phyloP scores from a whole-genome alignment of 2,113 vertebrate genomes.

The Pygoscelis adeliae region DNA sequence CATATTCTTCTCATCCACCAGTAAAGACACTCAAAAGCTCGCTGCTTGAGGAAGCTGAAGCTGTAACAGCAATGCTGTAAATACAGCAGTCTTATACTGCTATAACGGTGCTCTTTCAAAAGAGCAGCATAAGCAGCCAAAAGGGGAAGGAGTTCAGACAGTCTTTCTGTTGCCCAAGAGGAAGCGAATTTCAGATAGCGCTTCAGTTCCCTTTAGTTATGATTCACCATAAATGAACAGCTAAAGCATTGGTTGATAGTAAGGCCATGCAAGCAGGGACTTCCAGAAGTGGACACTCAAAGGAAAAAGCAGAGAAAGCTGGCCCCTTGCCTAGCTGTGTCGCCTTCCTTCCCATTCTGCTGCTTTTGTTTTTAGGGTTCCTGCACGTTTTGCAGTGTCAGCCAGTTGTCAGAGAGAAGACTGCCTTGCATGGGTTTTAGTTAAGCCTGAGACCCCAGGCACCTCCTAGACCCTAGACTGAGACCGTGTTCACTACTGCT shows the following conservation, averaged over 20 bases:
- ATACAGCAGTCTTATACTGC: neutral
- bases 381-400: slow-evolving; percentile 26
- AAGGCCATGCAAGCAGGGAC: neutral
- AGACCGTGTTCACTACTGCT: neutral
- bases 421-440: neutral
- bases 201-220: neutral
- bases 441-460: neutral
- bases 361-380: slow-evolving; percentile 53
- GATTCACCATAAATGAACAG: slow-evolving; percentile 20
- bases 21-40: neutral
- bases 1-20: neutral
- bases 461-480: neutral
- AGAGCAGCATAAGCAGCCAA: neutral
- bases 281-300: slow-evolving; percentile 21
- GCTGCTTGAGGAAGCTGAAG: neutral
- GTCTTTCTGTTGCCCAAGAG: slow-evolving; percentile 18
- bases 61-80: neutral
- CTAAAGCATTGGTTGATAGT: neutral
- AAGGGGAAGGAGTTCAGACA: slow-evolving; percentile 29
- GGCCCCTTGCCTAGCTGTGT: slow-evolving; percentile 19
- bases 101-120: slow-evolving; percentile 5
- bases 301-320: slow-evolving; percentile 36
- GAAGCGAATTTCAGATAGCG: slow-evolving; percentile 2
- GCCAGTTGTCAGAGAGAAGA: neutral
- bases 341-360: slow-evolving; percentile 30